A percentile compares a stretch with the other conserved stretches of the same genome.
Evolutionary conservation across 2,888 invertebrate species (phyloP).

Genomic region (Hypomecis punctinalis): DNA sequence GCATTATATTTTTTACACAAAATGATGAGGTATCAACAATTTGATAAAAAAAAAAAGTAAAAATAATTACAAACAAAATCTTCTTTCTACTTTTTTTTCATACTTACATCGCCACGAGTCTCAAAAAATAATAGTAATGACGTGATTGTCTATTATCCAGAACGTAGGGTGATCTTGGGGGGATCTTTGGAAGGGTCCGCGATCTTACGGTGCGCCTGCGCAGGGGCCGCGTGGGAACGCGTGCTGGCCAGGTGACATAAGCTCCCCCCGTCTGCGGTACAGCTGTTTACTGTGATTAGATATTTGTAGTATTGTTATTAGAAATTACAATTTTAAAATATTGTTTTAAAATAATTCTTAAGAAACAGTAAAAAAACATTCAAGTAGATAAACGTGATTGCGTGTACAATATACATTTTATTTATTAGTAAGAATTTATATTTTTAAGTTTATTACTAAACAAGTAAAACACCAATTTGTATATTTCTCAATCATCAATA

Average conservation of each 20-base stretch:
- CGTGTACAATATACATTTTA: too few relatives aligned
- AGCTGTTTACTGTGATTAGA: conserved; percentile 59
- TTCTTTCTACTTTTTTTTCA: conserved; percentile 43
- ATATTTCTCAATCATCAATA: too few relatives aligned
- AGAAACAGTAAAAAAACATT: neutral
- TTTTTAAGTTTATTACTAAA: too few relatives aligned
- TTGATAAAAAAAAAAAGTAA: conserved; percentile 1
- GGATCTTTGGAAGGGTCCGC: neutral
- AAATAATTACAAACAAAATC: conserved; percentile 2
- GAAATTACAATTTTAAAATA: neutral
- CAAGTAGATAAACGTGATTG: too few relatives aligned
- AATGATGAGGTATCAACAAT: too few relatives aligned
- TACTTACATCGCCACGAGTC: conserved; percentile 70
- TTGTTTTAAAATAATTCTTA: neutral
- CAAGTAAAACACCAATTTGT: too few relatives aligned
- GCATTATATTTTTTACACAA: too few relatives aligned
- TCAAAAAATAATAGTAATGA: conserved; percentile 54
- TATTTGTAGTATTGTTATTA: neutral
- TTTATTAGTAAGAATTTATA: too few relatives aligned
- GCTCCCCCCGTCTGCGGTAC: conserved; percentile 56
- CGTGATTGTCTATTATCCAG: conserved; percentile 55
- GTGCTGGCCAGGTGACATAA: conserved; percentile 75
- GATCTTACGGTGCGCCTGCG: conserved; percentile 56
- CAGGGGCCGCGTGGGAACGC: conserved; percentile 80
- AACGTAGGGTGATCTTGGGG: conserved; percentile 30